Evolutionary conservation across 30 jellyfish, hydroid and myxozoan genomes (phyloP).

Genomic region (Morbakka virulenta): DNA sequence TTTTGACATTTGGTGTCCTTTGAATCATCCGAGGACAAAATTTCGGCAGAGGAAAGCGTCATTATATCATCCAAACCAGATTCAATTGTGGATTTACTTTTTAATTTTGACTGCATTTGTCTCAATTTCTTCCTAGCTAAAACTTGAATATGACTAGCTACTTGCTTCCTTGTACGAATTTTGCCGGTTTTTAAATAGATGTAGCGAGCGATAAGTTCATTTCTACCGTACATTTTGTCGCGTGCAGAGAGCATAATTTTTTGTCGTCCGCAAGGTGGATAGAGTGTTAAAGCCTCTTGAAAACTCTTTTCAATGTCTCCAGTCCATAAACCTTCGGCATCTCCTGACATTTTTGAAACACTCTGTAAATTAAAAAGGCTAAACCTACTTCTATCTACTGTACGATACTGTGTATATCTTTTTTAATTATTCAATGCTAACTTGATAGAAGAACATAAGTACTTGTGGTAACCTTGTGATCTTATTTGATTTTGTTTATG

Average conservation of each 20-base stretch:
- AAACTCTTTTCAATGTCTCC: slow-evolving; percentile 92
- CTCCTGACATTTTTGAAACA: slow-evolving; percentile 21
- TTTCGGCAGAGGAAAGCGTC: slow-evolving; percentile 66
- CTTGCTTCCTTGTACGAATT: slow-evolving; percentile 94
- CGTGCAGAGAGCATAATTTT: slow-evolving; percentile 96
- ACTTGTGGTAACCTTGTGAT: neutral
- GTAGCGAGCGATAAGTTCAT: slow-evolving; percentile 91
- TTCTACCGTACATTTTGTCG: slow-evolving; percentile 97
- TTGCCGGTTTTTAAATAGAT: slow-evolving; percentile 89
- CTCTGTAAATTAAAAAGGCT: neutral
- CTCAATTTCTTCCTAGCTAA: slow-evolving; percentile 86
- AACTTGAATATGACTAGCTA: slow-evolving; percentile 98
- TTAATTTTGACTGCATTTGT: slow-evolving; percentile 69
- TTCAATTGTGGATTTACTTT: slow-evolving; percentile 25
- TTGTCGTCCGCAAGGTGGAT: slow-evolving; percentile 99
- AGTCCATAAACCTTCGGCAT: slow-evolving; percentile 96
- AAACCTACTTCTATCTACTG: neutral
- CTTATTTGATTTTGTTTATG: neutral
- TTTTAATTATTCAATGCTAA: neutral
- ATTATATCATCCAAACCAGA: slow-evolving; percentile 43
- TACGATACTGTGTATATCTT: neutral
- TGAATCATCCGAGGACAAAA: slow-evolving; percentile 45
- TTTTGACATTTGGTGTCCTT: neutral
- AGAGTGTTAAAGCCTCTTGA: slow-evolving; percentile 92
- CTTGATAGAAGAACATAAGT: neutral